Evolutionary conservation across 1,140 invertebrate genomes (phyloP).

Genomic region (Solen grandis): DNA sequence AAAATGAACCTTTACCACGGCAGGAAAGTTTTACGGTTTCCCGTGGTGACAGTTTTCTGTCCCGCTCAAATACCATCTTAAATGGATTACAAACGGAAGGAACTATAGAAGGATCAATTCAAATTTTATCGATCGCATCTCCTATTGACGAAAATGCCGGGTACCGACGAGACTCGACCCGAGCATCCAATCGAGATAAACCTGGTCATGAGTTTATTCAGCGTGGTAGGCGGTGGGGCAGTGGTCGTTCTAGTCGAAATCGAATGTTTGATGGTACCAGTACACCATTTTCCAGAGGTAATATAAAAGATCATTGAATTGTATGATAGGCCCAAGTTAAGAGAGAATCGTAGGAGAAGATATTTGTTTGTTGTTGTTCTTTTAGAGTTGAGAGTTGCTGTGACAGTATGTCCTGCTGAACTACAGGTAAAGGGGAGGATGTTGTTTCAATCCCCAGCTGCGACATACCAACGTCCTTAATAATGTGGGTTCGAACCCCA

Average conservation of each 20-base stretch:
- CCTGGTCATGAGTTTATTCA: conserved; percentile 26
- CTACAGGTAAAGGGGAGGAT: no score
- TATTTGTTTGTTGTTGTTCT: no score
- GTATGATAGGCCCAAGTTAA: no score
- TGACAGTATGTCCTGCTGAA: no score
- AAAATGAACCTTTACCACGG: conserved; percentile 5
- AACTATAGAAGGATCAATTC: conserved; percentile 42
- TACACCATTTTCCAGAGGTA: background rate
- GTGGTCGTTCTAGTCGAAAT: conserved; percentile 9
- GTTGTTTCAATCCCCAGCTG: no score
- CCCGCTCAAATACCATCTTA: background rate
- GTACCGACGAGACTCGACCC: conserved; percentile 37
- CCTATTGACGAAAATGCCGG: conserved; percentile 31
- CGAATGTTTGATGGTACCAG: background rate
- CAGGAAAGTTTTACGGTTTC: conserved; percentile 47
- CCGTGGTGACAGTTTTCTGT: conserved; percentile 39
- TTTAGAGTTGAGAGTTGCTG: no score
- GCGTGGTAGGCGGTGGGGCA: conserved; percentile 12
- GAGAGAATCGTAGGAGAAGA: no score
- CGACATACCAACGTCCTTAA: no score
- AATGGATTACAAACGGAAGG: conserved; percentile 39
- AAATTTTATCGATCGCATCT: conserved; percentile 44
- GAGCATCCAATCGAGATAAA: conserved; percentile 33
- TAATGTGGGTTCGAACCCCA: no score
- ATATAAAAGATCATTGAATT: no score